Evolutionary conservation across 2,888 invertebrate species (phyloP).

Genomic region (Conchocele bisecta): DNA sequence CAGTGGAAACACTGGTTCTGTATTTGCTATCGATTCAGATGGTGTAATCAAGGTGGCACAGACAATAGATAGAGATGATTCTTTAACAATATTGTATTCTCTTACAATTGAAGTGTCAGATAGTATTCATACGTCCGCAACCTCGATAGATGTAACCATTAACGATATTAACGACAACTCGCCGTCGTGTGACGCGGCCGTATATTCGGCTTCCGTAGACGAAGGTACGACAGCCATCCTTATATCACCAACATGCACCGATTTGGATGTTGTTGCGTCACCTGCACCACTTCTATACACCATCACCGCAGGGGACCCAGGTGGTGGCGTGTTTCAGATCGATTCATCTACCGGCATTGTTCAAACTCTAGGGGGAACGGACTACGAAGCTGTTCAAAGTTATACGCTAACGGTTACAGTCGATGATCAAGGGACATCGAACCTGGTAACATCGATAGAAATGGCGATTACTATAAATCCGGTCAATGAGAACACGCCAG

Average conservation of each 20-base stretch:
- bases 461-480: slow-evolving; percentile 53
- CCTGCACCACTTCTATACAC: slow-evolving; percentile 34
- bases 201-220: slow-evolving; percentile 57
- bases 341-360: slow-evolving; percentile 56
- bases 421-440: slow-evolving; percentile 60
- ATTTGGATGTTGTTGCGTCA: slow-evolving; percentile 47
- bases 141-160: slow-evolving; percentile 63
- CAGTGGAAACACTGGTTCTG: slow-evolving; percentile 58
- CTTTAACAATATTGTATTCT: slow-evolving; percentile 51
- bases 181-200: slow-evolving; percentile 64
- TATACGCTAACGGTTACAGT: slow-evolving; percentile 60
- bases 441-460: slow-evolving; percentile 32
- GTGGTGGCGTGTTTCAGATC: slow-evolving; percentile 45
- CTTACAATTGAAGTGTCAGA: slow-evolving; percentile 40
- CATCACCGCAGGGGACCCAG: slow-evolving; percentile 59
- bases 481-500: slow-evolving; percentile 66
- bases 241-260: slow-evolving; percentile 63
- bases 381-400: slow-evolving; percentile 66
- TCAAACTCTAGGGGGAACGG: slow-evolving; percentile 47
- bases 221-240: slow-evolving; percentile 62
- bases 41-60: slow-evolving; percentile 60
- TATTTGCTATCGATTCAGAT: slow-evolving; percentile 63
- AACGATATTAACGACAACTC: slow-evolving; percentile 73
- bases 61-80: slow-evolving; percentile 63
- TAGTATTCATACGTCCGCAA: slow-evolving; percentile 24